These are phyloP conservation scores for Lamproptera curius DNA, from an alignment of 2,888 invertebrate species.

Conservation along the genomic window DNA sequence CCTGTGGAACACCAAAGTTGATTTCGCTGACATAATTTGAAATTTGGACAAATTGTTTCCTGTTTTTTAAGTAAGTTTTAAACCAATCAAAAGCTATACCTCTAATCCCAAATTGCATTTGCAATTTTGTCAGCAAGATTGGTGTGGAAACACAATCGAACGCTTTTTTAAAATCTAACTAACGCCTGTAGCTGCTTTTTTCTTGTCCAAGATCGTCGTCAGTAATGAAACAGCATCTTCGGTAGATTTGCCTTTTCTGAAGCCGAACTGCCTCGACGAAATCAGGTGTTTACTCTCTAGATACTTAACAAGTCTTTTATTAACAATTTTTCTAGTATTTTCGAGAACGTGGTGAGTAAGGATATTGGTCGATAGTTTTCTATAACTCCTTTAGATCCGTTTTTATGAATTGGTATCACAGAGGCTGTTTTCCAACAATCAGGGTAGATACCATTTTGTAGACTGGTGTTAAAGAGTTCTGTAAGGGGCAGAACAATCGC, in stretches of 20 bases:
- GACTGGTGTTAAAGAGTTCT: neutral
- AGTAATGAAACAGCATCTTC: constrained; percentile 17
- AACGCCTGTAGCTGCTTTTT: constrained; percentile 11
- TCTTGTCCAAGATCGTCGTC: constrained; percentile 7
- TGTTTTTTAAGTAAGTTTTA: neutral
- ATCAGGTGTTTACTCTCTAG: constrained; percentile 12
- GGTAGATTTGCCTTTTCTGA: neutral
- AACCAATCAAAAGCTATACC: constrained; percentile 16
- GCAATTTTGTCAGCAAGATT: constrained; percentile 11
- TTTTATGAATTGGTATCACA: constrained; percentile 19
- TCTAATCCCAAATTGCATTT: constrained; percentile 14
- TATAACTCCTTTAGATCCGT: constrained; percentile 11
- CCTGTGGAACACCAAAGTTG: constrained; percentile 1
- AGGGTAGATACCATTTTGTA: constrained; percentile 15
- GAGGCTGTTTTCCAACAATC: constrained; percentile 14
- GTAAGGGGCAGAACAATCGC: constrained; percentile 2
- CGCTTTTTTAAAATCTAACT: constrained; percentile 16
- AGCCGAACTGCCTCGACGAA: constrained; percentile 17
- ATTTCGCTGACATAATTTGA: constrained; percentile 8
- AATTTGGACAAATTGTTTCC: neutral
- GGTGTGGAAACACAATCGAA: neutral
- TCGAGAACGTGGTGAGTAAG: neutral
- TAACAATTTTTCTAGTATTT: neutral
- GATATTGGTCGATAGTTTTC: neutral
- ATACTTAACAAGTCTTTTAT: neutral